A percentile compares a stretch with the other conserved stretches of the same genome.
Evolutionary conservation across 2,113 vertebrate genomes (phyloP).

Genomic region (Herpailurus yagouaroundi): DNA sequence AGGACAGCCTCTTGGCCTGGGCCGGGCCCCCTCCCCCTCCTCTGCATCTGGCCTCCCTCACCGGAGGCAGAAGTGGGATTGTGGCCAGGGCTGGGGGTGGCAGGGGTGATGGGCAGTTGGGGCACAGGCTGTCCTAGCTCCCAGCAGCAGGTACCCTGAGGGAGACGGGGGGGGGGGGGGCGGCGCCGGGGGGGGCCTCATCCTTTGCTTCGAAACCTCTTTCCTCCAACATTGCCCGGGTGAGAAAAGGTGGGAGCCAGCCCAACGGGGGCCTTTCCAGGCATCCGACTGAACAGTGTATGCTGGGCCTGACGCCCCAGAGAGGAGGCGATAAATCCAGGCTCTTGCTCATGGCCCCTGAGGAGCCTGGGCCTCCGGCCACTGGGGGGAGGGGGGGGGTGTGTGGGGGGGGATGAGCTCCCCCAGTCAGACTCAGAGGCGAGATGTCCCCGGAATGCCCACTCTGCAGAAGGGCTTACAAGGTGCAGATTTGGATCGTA

Average conservation of each 20-base stretch:
- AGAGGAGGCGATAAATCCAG: neutral
- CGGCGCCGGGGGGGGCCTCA: neutral
- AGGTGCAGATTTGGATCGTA: fast-evolving
- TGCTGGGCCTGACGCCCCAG: neutral
- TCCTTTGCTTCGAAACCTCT: neutral
- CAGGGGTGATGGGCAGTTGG: neutral
- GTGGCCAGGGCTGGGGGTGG: neutral
- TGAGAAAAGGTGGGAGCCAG: neutral
- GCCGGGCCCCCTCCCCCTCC: neutral
- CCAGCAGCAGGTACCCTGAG: neutral
- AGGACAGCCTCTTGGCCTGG: constrained; percentile 48
- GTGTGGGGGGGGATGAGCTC: neutral
- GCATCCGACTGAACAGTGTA: neutral
- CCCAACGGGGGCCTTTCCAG: neutral
- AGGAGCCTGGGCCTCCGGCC: too few species aligned
- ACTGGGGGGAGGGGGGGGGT: neutral
- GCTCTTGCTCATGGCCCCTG: neutral
- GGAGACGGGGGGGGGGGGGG: too few species aligned
- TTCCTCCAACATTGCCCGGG: neutral
- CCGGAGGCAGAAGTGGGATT: constrained; percentile 43
- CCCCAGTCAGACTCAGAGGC: neutral
- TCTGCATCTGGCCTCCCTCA: constrained; percentile 62
- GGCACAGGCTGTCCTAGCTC: constrained; percentile 6
- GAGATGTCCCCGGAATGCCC: neutral
- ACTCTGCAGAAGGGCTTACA: neutral